Evolutionary conservation across 1,140 invertebrate genomes (phyloP).

Genomic region (Lanistes nyassanus): DNA sequence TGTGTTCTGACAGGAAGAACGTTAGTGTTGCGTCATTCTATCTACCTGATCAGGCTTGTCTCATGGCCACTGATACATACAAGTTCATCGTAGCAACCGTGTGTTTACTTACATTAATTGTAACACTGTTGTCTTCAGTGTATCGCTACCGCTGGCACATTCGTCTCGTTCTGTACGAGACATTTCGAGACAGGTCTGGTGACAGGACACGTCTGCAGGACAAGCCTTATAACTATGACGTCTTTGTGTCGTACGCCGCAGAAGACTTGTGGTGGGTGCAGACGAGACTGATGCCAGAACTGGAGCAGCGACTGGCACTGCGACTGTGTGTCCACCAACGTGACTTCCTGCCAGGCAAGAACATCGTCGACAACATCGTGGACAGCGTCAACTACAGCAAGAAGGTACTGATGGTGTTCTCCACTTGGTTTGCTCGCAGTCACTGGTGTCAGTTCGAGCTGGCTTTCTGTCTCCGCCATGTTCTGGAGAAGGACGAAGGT

Average conservation of each 20-base stretch:
- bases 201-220: background rate
- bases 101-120: background rate
- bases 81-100: background rate
- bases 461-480: constrained; percentile 52
- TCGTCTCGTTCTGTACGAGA: constrained; percentile 14
- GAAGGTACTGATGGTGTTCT: constrained; percentile 42
- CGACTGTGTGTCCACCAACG: constrained; percentile 49
- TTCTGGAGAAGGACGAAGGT: constrained; percentile 15
- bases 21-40: background rate
- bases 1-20: background rate
- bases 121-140: background rate
- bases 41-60: constrained; percentile 11
- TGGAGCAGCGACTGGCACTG: constrained; percentile 16
- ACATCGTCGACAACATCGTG: constrained; percentile 45
- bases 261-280: constrained; percentile 46
- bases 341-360: constrained; percentile 44
- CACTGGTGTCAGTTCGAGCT: constrained; percentile 62
- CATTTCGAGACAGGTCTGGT: background rate
- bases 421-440: constrained; percentile 38
- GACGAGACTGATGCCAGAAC: constrained; percentile 62
- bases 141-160: constrained; percentile 18
- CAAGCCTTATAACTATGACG: constrained; percentile 27
- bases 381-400: constrained; percentile 41
- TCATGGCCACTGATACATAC: background rate
- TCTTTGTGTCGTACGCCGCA: constrained; percentile 38